phyloP scores from a whole-genome alignment of 2,888 invertebrate species.

The Augiades crinisus region DNA sequence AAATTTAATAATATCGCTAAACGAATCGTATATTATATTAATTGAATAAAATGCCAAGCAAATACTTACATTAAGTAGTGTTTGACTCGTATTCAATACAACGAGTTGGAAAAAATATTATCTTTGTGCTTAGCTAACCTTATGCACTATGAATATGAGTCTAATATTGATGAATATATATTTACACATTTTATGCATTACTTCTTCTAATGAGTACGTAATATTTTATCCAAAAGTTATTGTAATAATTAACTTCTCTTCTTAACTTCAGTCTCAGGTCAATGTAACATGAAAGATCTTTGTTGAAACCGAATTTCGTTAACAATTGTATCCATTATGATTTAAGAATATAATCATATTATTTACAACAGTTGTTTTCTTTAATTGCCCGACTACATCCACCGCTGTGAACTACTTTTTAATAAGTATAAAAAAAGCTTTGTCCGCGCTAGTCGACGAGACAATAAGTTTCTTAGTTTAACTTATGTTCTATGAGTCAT shows the following conservation, averaged over 20 bases:
- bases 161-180: neutral
- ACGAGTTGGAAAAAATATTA: neutral
- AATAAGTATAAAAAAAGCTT: too few species aligned
- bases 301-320: constrained; percentile 56
- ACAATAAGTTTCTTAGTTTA: too few species aligned
- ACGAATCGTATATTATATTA: neutral
- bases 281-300: constrained; percentile 30
- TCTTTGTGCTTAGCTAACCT: constrained; percentile 7
- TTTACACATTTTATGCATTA: constrained; percentile 34
- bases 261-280: constrained; percentile 15
- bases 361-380: constrained; percentile 50
- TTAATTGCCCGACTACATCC: too few species aligned
- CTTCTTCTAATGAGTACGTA: constrained; percentile 32
- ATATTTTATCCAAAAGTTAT: constrained; percentile 35
- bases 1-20: constrained; percentile 37
- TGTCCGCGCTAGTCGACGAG: too few species aligned
- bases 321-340: constrained; percentile 59
- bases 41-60: neutral
- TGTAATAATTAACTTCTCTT: constrained; percentile 33
- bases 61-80: neutral
- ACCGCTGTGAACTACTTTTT: too few species aligned
- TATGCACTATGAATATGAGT: neutral
- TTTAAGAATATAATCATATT: constrained; percentile 67
- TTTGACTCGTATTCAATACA: neutral
- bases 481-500: too few species aligned